Evolutionary conservation across 2,797 vertebrate genomes (phyloP).

Genomic region (Chrosomus eos): DNA sequence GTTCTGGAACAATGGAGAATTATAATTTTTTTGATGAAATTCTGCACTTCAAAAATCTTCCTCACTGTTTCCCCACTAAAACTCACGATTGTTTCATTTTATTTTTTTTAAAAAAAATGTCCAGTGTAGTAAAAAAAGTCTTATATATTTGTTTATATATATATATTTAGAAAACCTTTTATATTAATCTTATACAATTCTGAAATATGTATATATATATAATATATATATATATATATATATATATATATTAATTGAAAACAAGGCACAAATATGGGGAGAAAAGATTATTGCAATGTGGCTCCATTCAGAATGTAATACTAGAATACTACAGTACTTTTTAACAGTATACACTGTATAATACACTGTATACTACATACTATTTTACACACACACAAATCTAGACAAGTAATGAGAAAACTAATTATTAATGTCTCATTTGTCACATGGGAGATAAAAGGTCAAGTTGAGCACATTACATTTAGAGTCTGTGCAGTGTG

Average conservation of each 20-base stretch:
- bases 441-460: neutral
- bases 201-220: too few relatives aligned
- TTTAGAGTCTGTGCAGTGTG: neutral
- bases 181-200: too few relatives aligned
- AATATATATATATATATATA: too few relatives aligned
- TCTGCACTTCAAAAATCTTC: neutral
- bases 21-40: neutral
- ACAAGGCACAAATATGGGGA: neutral
- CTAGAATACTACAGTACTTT: neutral
- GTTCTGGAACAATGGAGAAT: neutral
- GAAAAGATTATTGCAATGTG: neutral
- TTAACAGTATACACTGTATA: neutral
- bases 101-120: neutral
- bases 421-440: neutral
- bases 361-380: neutral
- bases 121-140: neutral
- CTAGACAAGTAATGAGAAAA: neutral
- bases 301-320: neutral
- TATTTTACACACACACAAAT: neutral
- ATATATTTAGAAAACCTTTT: too few relatives aligned
- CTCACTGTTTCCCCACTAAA: too few relatives aligned
- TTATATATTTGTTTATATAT: too few relatives aligned
- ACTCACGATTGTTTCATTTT: neutral
- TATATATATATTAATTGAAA: neutral
- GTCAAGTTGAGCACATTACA: neutral